Conservation (phyloP, 2,113 vertebrate genomes). For the Carassius auratus region DNA sequence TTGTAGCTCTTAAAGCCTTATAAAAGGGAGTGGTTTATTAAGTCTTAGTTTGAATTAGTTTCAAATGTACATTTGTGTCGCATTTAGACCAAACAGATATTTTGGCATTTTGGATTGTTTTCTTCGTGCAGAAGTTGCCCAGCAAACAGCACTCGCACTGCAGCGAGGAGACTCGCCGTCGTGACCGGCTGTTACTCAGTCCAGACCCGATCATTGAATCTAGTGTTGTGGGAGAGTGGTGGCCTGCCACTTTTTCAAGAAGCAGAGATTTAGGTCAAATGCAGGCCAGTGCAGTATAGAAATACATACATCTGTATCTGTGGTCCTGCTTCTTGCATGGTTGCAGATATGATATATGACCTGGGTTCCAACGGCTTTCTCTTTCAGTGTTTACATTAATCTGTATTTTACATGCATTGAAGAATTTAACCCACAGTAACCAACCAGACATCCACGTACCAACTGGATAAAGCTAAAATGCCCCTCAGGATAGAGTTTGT, state of each 20-base stretch:
- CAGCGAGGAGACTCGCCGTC: neutral
- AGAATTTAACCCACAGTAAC: neutral
- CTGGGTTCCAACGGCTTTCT: neutral
- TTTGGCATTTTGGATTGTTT: neutral
- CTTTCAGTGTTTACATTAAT: slow-evolving; percentile 11
- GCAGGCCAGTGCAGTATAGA: neutral
- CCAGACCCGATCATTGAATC: neutral
- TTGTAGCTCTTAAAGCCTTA: neutral
- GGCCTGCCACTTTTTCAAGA: neutral
- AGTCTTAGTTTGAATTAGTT: neutral
- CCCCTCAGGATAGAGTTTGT: neutral
- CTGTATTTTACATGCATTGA: neutral
- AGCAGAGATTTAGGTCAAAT: neutral
- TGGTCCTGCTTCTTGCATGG: neutral
- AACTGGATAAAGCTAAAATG: neutral
- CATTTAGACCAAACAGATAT: neutral
- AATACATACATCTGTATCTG: neutral
- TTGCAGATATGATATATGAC: neutral
- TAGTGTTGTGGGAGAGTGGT: neutral
- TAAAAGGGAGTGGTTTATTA: neutral
- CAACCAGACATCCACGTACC: neutral
- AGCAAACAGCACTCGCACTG: neutral
- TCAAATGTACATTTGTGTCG: neutral
- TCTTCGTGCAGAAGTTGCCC: neutral
- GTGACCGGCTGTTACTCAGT: slow-evolving; percentile 4